Base-by-base conservation (phyloP, 2,797 vertebrate genomes). In the Rhinichthys osculus region DNA sequence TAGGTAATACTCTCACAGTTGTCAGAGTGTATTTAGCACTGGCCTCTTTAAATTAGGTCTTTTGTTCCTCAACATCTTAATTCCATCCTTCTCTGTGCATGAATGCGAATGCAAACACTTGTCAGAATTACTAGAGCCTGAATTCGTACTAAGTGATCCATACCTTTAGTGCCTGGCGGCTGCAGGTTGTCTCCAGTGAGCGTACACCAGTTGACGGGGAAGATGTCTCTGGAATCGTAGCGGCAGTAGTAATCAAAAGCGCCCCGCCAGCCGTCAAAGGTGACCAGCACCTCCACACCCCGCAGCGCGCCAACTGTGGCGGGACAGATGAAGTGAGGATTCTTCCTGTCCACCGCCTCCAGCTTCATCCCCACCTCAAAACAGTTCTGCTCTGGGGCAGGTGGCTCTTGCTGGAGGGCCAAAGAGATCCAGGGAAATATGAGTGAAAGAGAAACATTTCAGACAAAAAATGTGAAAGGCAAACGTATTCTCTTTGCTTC, bases 171-270 rank as follows among this genome's bases (percentile, higher is more conserved):
- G 90, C 98, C 98, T 83, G 98, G 98, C 0, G 98, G 97, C 93
- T 99, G 98, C 89, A 99, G 96, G 94, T 99, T 99, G 95, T 99
- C 98, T 93, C 98, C 98, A 40, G 98, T 99, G 91, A 98, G 95
- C 52, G 96, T 89, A 82, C 98, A 99, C 98, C 98, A 99, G 94
- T 98, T 98, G 79, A 99, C 98, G 30, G 98, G 98, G 94, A 99
- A 99, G 94, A 99, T 97, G 95, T 99, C 98, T 23, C 98, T 95
- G 5, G 98, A 99, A 94, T 99, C 98, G 74, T 99, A 99, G 87
- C 98, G 98, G 93, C 98, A 99, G 96, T 98, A 99, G 95, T 99
- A 99, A 95, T 99, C 98, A 92, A 99, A 99, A 87, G 98, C 98
- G 83, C 98, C 98, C 89, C 98, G 96, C 98, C 98, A 99, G 91